Evolutionary conservation across 2,113 vertebrate genomes (phyloP), one percentile per base, ranked within the genome.

Genomic region (Oenanthe melanoleuca): DNA sequence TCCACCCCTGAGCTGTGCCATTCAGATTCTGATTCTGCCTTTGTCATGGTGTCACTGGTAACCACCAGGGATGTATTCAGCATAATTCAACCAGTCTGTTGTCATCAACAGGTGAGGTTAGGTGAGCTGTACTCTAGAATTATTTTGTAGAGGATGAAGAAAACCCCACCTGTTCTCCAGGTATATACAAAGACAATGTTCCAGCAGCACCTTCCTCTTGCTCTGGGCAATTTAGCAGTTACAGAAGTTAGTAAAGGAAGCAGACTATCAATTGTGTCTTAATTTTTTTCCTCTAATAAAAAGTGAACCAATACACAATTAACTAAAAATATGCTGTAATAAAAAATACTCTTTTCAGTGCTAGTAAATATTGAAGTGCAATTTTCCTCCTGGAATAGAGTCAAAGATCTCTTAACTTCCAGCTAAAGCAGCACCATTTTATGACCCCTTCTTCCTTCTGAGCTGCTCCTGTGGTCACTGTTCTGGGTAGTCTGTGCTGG

Each of bases 241-340:
- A 24, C 17, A 87, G 63, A 82, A 84, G 45, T 91, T 60, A 72
- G 40, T 57, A 74, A 87, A 81, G 75, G 29, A 88, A 87, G 57
- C 28, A 85, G 70, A 75, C 29, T 75, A 69, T 75, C 50, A 89
- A 34, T 75, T 87, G 26, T 50, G 15, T 57, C 49, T 91, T 95
- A 87, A 92, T 82, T 57, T 87, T 37, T 92, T 44, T 37, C 22
- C 45, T 57, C 33, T 47, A 89, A 85, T 89, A 79, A 81, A 91
- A 63, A 81, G 28, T 2, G 13, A 88, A 91, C 82, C 78, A 55
- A 93, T 95, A 91, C 7, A 57, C 40, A 95, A 95, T 93, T 91
- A 91, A 73, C 66, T 64, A 66, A 92, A 94, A 84, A 89, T 82
- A 85, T 14, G 61, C n/a, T 42, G 21, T 6, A 75, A 81, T 89